Base-by-base conservation (phyloP, 2,113 vertebrate genomes). In the Pseudopodoces humilis region DNA sequence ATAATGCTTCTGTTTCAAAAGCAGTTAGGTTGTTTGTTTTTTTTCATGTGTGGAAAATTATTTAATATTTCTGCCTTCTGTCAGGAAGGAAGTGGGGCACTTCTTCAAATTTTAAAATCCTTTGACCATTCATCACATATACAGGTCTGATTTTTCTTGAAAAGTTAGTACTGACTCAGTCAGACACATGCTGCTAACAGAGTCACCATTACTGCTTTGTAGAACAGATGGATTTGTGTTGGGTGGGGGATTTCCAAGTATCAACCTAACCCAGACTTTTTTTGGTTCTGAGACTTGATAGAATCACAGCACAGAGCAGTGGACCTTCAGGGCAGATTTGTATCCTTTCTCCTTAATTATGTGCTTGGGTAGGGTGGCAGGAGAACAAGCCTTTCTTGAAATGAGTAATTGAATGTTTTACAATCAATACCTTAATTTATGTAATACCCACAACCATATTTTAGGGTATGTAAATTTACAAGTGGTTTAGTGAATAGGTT, bases 361-460 rank as follows among this genome's bases (percentile, higher is more conserved):
- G n/a, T 62, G 31, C 44, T 91, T 85, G 56, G 68, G 28, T 70
- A 86, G 89, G 43, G 71, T 80, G 83, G 39, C 10, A 6, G 84
- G 55, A 92, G 84, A 92, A 35, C 78, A 75, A 74, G 44, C 69
- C 82, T 83, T 94, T 94, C 89, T 88, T 90, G 67, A 50, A 70
- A 27, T 70, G 47, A 62, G 69, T 74, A 90, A 67, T 33, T 83
- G 71, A 33, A 21, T 83, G 22, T 67, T 95, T 96, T 93, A 90
- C 62, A 76, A 78, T 96, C 81, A 90, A 88, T 95, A 92, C 21
- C 35, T 92, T 88, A 59, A 92, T 93, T 88, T 91, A 56, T 50
- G 60, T 79, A 39, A 92, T 85, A 43, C 18, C 13, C 8, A 2
- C 55, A 71, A 64, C 83, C 58, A 16, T 75, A 55, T 92, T 80